These are phyloP conservation scores for Lasioglossum vierecki DNA, from an alignment of 2,888 invertebrate species.

Conservation along the genomic window DNA sequence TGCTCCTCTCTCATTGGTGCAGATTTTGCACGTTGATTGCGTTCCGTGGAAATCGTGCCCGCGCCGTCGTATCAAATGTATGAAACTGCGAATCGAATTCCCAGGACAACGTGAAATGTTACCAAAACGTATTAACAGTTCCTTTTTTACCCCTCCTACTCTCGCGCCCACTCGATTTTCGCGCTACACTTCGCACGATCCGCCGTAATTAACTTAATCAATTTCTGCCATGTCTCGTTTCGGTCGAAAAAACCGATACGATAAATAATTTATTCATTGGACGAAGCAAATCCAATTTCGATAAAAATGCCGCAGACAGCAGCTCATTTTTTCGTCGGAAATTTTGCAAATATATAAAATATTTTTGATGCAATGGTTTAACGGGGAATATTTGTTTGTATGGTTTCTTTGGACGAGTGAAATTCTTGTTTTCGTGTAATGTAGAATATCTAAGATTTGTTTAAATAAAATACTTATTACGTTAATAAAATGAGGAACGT, in stretches of 20 bases:
- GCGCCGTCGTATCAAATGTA: slow-evolving; percentile 26
- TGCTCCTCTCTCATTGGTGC: not conserved
- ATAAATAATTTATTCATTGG: not conserved
- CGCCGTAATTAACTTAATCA: slow-evolving; percentile 1
- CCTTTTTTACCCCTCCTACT: not conserved
- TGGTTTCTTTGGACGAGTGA: no score
- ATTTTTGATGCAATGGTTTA: no score
- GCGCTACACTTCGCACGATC: not conserved
- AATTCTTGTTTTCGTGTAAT: no score
- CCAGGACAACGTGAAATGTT: slow-evolving; percentile 15
- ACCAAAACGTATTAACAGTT: not conserved
- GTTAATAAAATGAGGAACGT: not conserved
- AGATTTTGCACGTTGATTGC: slow-evolving; percentile 33
- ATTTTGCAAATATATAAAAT: not conserved
- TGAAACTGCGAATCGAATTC: slow-evolving; percentile 16
- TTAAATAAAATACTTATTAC: not conserved
- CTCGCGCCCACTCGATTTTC: not conserved
- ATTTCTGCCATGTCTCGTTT: not conserved
- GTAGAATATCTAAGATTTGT: no score
- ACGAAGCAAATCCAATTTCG: not conserved
- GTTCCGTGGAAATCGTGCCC: slow-evolving; percentile 1
- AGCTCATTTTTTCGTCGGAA: not conserved
- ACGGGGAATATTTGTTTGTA: not conserved
- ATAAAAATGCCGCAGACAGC: not conserved
- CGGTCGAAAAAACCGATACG: not conserved